Conservation (phyloP, 2,113 vertebrate genomes). For the Smithornis capensis region DNA sequence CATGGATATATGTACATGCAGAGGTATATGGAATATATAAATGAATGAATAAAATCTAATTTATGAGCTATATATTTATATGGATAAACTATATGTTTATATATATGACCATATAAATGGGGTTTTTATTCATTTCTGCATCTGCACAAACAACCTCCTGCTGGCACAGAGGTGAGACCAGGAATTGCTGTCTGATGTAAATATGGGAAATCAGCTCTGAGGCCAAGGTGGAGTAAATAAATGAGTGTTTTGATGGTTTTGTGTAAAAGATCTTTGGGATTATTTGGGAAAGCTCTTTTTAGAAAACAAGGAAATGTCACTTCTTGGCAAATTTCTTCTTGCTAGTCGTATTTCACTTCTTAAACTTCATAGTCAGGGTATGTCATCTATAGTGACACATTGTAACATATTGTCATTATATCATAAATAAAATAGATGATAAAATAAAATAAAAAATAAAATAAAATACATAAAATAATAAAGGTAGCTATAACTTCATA, state of each 20-base stretch:
- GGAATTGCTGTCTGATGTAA: neutral
- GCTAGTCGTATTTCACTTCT: neutral
- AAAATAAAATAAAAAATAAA: neutral
- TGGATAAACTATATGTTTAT: neutral
- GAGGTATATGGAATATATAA: neutral
- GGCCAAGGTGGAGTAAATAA: neutral
- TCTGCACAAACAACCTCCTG: neutral
- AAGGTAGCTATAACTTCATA: neutral
- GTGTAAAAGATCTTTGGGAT: neutral
- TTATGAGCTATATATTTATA: neutral
- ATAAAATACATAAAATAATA: neutral
- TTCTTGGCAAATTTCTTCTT: neutral
- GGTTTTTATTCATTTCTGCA: neutral
- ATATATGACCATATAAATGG: neutral
- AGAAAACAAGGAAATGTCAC: neutral
- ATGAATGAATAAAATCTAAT: neutral
- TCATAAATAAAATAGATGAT: neutral
- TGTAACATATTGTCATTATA: fast-evolving
- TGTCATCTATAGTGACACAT: fast-evolving
- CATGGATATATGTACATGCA: fast-evolving
- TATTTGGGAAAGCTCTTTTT: neutral
- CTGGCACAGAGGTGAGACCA: neutral
- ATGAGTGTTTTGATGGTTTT: neutral
- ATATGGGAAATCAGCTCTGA: neutral
- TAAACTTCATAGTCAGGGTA: neutral